These are phyloP conservation scores for Campoplex capitator DNA, from an alignment of 2,888 invertebrate species.

Conservation along the genomic window DNA sequence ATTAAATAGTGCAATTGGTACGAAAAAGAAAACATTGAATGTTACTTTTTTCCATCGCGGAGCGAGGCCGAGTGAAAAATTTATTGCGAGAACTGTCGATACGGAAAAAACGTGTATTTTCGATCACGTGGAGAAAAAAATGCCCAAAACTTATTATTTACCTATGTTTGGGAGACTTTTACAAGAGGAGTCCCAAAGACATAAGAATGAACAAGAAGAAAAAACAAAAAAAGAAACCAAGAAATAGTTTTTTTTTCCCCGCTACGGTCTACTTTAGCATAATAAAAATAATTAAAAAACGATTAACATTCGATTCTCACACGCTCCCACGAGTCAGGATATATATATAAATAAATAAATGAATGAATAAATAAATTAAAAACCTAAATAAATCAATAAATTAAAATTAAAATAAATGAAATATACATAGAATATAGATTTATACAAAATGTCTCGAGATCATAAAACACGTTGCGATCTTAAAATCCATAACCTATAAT, in stretches of 20 bases:
- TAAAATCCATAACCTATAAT: constrained; percentile 63
- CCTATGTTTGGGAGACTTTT: constrained; percentile 42
- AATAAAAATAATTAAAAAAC: constrained; percentile 46
- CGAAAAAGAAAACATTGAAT: constrained; percentile 36
- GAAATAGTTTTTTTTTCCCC: constrained; percentile 26
- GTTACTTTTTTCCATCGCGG: constrained; percentile 21
- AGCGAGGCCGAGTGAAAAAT: constrained; percentile 1
- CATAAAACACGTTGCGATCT: constrained; percentile 61
- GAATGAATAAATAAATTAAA: constrained; percentile 48
- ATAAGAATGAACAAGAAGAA: constrained; percentile 18
- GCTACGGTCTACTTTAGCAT: constrained; percentile 59
- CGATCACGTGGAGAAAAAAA: constrained; percentile 33
- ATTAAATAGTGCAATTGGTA: constrained; percentile 18
- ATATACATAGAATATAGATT: constrained; percentile 63
- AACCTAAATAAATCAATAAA: constrained; percentile 36
- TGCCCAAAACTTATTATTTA: constrained; percentile 35
- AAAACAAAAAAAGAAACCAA: constrained; percentile 13
- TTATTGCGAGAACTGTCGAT: constrained; percentile 16
- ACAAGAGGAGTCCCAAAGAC: constrained; percentile 38
- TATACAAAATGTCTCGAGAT: constrained; percentile 66
- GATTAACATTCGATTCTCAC: constrained; percentile 57
- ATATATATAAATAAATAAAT: constrained; percentile 52
- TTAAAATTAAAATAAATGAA: constrained; percentile 27
- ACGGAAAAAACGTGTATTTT: constrained; percentile 16
- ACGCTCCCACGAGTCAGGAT: constrained; percentile 63